Evolutionary conservation across 30 jellyfish, hydroid and myxozoan genomes (phyloP).

Genomic region (Hydractinia echinata): DNA sequence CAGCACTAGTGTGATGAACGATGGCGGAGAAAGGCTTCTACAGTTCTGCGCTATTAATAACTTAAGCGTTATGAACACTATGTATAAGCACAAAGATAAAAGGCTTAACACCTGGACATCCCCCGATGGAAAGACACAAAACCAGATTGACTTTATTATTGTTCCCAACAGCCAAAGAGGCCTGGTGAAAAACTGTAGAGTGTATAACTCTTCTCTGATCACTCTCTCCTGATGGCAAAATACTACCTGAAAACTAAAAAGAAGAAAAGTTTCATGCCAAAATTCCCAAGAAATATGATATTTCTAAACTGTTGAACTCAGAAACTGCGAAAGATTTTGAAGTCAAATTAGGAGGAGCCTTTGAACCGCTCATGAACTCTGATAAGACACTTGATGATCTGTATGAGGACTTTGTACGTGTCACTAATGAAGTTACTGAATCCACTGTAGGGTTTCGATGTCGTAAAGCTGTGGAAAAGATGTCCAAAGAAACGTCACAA

Average conservation of each 20-base stretch:
- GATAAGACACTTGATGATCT: neutral
- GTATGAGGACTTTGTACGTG: neutral
- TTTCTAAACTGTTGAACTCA: neutral
- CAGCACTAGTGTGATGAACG: neutral
- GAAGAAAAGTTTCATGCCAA: neutral
- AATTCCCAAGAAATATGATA: neutral
- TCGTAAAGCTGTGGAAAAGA: neutral
- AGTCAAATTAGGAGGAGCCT: neutral
- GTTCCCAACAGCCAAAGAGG: neutral
- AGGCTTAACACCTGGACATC: constrained; percentile 35
- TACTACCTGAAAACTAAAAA: neutral
- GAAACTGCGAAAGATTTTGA: neutral
- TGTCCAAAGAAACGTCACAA: too few relatives aligned
- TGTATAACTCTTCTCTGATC: constrained; percentile 3
- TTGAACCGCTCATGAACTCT: neutral
- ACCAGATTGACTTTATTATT: constrained; percentile 33
- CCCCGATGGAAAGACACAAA: constrained; percentile 34
- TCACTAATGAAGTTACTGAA: neutral
- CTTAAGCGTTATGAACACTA: constrained; percentile 22
- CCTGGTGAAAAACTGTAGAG: neutral
- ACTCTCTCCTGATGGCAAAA: neutral
- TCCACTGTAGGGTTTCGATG: neutral
- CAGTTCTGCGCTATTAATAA: constrained; percentile 19
- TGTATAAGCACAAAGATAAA: constrained; percentile 33
- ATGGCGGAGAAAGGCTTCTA: constrained; percentile 20